These are phyloP conservation scores for Tiliqua scincoides DNA, from an alignment of 2,113 vertebrate genomes.

Conservation along the genomic window DNA sequence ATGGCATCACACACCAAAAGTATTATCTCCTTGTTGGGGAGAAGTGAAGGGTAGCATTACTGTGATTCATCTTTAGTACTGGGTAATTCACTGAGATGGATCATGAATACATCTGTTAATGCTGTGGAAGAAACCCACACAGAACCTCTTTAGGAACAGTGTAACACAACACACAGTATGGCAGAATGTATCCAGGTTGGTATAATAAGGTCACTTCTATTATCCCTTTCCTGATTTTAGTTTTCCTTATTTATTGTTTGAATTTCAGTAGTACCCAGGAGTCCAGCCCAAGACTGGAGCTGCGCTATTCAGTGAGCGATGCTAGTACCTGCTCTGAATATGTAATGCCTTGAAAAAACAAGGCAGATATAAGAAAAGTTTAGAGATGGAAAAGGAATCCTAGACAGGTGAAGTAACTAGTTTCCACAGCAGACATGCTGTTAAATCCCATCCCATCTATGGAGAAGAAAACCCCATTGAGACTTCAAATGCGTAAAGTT, in stretches of 20 bases:
- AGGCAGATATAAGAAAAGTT: neutral
- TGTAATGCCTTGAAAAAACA: slow-evolving; percentile 31
- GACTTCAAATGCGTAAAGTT: neutral
- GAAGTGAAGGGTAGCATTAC: slow-evolving; percentile 63
- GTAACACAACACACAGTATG: slow-evolving; percentile 20
- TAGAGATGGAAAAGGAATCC: slow-evolving; percentile 20
- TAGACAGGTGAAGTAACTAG: slow-evolving; percentile 20
- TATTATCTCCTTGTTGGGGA: slow-evolving; percentile 64
- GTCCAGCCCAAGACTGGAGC: slow-evolving; percentile 30
- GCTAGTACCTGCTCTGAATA: slow-evolving; percentile 37
- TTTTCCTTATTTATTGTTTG: slow-evolving; percentile 27
- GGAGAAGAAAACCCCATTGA: neutral
- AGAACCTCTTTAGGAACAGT: slow-evolving; percentile 51
- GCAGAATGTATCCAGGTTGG: slow-evolving; percentile 54
- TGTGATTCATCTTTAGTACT: slow-evolving; percentile 70
- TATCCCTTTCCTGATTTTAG: slow-evolving; percentile 58
- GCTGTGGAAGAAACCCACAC: slow-evolving; percentile 46
- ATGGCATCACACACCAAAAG: slow-evolving; percentile 60
- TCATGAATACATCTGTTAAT: slow-evolving; percentile 60
- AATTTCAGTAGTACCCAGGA: slow-evolving; percentile 62
- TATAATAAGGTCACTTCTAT: slow-evolving; percentile 62
- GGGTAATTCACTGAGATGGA: slow-evolving; percentile 58
- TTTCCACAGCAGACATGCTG: neutral
- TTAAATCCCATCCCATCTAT: neutral
- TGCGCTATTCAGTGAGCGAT: slow-evolving; percentile 7